These are phyloP conservation scores for Hyles vespertilio DNA, from an alignment of 1,140 invertebrate genomes.

Conservation along the genomic window DNA sequence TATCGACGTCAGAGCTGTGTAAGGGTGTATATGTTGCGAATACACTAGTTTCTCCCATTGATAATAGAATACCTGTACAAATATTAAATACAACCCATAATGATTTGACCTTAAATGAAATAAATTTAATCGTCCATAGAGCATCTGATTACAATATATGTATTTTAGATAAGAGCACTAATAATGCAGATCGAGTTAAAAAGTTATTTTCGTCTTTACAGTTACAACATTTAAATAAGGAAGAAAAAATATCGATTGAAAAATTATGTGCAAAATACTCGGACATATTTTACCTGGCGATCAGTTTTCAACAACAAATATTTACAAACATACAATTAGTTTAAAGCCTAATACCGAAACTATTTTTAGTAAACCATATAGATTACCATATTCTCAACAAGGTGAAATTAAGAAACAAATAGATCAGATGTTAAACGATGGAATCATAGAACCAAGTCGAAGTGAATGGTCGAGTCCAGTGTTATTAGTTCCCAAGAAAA, in stretches of 20 bases:
- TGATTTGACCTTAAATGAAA: conserved; percentile 5
- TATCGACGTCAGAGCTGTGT: conserved; percentile 13
- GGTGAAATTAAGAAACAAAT: conserved; percentile 18
- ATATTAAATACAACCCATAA: conserved; percentile 21
- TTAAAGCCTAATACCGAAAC: conserved; percentile 16
- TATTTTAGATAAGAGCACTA: conserved; percentile 14
- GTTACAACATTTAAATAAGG: conserved; percentile 15
- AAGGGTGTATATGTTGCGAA: conserved; percentile 22
- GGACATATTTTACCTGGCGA: conserved; percentile 24
- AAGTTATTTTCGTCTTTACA: conserved; percentile 17
- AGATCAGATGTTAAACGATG: conserved; percentile 15
- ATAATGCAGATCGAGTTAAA: conserved; percentile 21
- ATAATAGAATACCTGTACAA: conserved; percentile 15
- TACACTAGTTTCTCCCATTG: conserved; percentile 13
- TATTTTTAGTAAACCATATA: conserved; percentile 18
- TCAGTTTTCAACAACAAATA: conserved; percentile 13
- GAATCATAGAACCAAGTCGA: conserved; percentile 15
- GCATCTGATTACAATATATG: conserved; percentile 16
- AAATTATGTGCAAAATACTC: conserved; percentile 24
- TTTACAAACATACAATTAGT: conserved; percentile 8
- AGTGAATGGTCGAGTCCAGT: conserved; percentile 21
- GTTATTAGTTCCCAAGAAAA: conserved; percentile 22
- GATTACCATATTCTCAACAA: conserved; percentile 14
- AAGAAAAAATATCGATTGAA: conserved; percentile 17
- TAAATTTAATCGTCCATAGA: conserved; percentile 12